Base-by-base conservation (phyloP, 2,797 vertebrate species). In the Thalassophryne amazonica region DNA sequence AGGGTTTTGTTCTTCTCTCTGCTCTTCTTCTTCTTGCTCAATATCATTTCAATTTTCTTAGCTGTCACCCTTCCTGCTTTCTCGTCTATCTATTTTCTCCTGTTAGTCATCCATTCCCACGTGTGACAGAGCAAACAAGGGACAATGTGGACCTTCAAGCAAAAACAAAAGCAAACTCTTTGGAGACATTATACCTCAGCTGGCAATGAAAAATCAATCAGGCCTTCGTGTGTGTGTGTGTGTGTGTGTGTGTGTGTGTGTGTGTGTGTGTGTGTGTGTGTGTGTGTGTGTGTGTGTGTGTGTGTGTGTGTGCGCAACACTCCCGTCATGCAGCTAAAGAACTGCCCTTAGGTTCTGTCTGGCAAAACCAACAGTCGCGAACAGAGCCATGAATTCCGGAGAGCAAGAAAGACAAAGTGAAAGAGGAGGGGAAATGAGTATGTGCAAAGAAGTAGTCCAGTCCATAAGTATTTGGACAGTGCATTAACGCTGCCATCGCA, bases 151-250 rank as follows among this genome's bases (percentile, higher is more conserved):
- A 16, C 58, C 72, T 54, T 25, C 31, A 20, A 34, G 36, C 60
- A 35, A 68, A 74, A 73, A 68, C 47, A 63, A 61, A 54, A 5
- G 3, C 53, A 63, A 59, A 62, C 59, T 63, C 65, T 78, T 59
- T 48, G 50, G 60, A 78, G 35, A 38, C 32, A 55, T 59, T 60
- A 69, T 23, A 58, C 29, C 46, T 55, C 41, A n/a, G 40, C 60
- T 56, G 35, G 78, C 51, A 59, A 72, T 63, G 66, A 50, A 68
- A 75, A 77, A 76, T 73, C 74, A 65, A 65, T 76, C 72, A 40
- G 48, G 32, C 29, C 24, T 14, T 22, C 0, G 14, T 41, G 38
- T 28, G 56, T 25, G 21, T 18, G 6, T 40, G 28, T 59, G 34
- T 19, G 37, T 45, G 17, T 50, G 13, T 10, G 15, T 40, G 33